Base-by-base conservation (phyloP, 2,113 vertebrate species). In the Corydoras sp. region DNA sequence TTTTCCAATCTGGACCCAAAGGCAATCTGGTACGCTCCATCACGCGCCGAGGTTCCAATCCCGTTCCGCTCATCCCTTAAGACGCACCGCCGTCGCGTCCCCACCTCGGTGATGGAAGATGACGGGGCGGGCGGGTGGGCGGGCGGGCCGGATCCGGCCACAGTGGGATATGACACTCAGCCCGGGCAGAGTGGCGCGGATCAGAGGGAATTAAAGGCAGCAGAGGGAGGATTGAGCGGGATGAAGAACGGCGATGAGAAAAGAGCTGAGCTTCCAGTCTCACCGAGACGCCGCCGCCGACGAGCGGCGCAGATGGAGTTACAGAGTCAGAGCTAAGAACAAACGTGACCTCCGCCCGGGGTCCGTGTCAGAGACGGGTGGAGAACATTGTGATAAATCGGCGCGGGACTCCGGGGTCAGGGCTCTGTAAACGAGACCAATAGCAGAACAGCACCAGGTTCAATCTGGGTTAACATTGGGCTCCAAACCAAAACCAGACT, bases 51-150 rank as follows among this genome's bases (percentile, higher is more conserved):
- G 29, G 55, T 18, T 69, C 32, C 63, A 69, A 31, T 59, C 62
- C 32, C 49, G 14, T 67, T 65, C 60, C 62, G 48, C 32, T 71
- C 58, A 55, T 58, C 43, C 18, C 1, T 32, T 65, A 71, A 80
- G 29, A 84, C 82, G 83, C 66, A 53, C 78, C 82, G 81, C 77
- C 87, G 82, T 79, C 83, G 76, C 85, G 80, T 88, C 80, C 85
- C 89, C 88, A 88, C 87, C 88, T 90, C 87, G 77, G 77, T 73
- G 83, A 74, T 74, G 67, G 30, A 71, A 51, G 51, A 48, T 2
- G 74, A 86, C 77, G 89, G 64, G 85, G 79, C 79, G 3, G 5
- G 30, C 58, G 51, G 49, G 62, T 15, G 12, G 35, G 35, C 12
- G 8, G 13, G 32, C 43, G 50, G 60, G 62, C 68, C 72, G 73